Percentiles rank a stretch among this genome's conserved stretches.
Evolutionary conservation across 2,113 vertebrate genomes (phyloP).

Genomic region (Synodontis membranacea): DNA sequence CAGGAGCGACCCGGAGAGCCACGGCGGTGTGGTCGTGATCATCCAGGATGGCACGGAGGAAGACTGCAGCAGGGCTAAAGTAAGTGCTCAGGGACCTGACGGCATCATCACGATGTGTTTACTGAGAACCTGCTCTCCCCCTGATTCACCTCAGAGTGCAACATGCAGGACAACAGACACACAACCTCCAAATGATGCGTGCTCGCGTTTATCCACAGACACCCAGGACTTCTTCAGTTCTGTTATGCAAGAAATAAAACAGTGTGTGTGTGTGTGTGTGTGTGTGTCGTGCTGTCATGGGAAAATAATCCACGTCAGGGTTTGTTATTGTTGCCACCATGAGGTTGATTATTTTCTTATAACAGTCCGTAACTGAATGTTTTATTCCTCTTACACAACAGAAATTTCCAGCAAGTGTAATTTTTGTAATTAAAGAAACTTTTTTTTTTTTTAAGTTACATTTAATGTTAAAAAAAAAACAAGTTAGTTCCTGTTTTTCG

Average conservation of each 20-base stretch:
- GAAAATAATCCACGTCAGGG: not conserved
- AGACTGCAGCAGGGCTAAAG: constrained; percentile 68
- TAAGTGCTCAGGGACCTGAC: constrained; percentile 43
- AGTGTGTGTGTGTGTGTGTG: no score
- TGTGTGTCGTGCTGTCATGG: not conserved
- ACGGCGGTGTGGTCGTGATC: constrained; percentile 60
- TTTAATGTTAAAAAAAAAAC: not conserved
- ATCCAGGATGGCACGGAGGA: constrained; percentile 65
- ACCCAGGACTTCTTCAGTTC: not conserved
- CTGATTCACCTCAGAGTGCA: not conserved
- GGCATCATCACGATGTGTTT: constrained; percentile 18
- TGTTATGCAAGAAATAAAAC: not conserved
- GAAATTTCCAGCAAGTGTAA: not conserved
- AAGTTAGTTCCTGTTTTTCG: not conserved
- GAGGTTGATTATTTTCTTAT: not conserved
- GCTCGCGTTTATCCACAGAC: not conserved
- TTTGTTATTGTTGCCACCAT: not conserved
- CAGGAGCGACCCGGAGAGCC: not conserved
- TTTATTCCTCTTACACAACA: not conserved
- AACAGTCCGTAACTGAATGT: no score
- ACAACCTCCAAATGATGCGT: not conserved
- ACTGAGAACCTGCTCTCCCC: not conserved
- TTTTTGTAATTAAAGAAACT: not conserved
- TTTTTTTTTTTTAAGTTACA: no score
- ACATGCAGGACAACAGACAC: not conserved